These are phyloP conservation scores for Regulus satrapa DNA, from an alignment of 2,113 vertebrate genomes.

Conservation along the genomic window DNA sequence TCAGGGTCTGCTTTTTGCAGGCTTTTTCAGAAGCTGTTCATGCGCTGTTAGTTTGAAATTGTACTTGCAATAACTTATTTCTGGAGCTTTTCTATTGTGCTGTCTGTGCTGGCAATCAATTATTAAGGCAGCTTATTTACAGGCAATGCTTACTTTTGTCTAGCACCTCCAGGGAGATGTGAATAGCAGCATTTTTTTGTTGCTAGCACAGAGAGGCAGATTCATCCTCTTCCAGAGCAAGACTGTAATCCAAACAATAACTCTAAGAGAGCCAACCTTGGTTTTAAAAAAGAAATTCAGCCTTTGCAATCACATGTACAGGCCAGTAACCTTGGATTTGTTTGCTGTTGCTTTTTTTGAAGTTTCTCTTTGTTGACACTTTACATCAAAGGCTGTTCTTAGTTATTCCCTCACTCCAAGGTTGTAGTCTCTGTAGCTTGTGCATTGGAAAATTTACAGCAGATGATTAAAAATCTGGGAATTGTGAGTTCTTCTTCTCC, in stretches of 20 bases:
- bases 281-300: not conserved
- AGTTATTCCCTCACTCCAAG: not conserved
- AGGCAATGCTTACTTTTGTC: not conserved
- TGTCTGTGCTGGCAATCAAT: constrained; percentile 21
- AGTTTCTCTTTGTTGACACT: not conserved
- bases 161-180: constrained; percentile 12
- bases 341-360: not conserved
- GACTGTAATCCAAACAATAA: constrained; percentile 3
- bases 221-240: not conserved
- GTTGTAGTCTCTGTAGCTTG: not conserved
- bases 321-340: not conserved
- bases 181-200: not conserved
- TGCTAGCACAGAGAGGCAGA: not conserved
- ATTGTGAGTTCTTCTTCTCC: not conserved
- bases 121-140: constrained; percentile 49
- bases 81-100: not conserved
- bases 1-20: not conserved
- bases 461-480: not conserved
- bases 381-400: not conserved
- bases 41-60: not conserved
- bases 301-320: not conserved
- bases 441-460: not conserved
- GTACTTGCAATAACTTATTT: not conserved
- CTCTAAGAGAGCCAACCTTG: not conserved
- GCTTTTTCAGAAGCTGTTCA: not conserved